Base-by-base conservation (phyloP, 2,113 vertebrate genomes). In the Ranitomeya variabilis region DNA sequence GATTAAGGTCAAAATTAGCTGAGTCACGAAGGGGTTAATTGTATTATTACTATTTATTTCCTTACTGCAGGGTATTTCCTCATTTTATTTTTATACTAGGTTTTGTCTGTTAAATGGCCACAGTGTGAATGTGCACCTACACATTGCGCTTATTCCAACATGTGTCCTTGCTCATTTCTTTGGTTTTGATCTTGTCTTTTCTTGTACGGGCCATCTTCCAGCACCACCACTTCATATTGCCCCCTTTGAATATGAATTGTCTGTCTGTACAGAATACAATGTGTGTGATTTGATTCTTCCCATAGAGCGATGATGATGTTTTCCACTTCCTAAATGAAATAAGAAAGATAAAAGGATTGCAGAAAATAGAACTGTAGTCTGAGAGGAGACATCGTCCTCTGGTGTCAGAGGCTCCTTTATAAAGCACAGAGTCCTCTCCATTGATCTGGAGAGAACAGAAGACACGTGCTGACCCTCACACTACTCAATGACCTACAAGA, bases 321-420 rank as follows among this genome's bases (percentile, higher is more conserved):
- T 76, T 15, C 16, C 14, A 4, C 52, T n/a, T 60, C 13, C 21
- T 60, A 31, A 86, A 86, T 60, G 19, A 64, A 86, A 78, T 19
- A n/a, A 77, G 57, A 37, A 55, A 77, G 84, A 86, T 76, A 57
- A 86, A 76, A 86, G 26, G 16, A 9, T 62, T 0, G 55, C 7
- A 51, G 55, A 62, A 60, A 76, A 76, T 45, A 62, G 57, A 74
- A n/a, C 23, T 6, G 14, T 18, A 19, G 16, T 60, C 84, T 77
- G 71, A 74, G 31, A 7, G 19, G 21, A 60, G 19, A 51, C 31
- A 26, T 76, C 8, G 15, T 60, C 67, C 15, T 37, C 73, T 78
- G 19, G 60, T 74, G 85, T 78, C 71, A 52, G 21, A 21, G 71
- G 73, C 51, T 23, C 10, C 57, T 77, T 86, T 18, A 31, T 15